These are phyloP conservation scores for Tiaroga cobitis DNA, from an alignment of 2,797 vertebrate genomes.

Conservation along the genomic window DNA sequence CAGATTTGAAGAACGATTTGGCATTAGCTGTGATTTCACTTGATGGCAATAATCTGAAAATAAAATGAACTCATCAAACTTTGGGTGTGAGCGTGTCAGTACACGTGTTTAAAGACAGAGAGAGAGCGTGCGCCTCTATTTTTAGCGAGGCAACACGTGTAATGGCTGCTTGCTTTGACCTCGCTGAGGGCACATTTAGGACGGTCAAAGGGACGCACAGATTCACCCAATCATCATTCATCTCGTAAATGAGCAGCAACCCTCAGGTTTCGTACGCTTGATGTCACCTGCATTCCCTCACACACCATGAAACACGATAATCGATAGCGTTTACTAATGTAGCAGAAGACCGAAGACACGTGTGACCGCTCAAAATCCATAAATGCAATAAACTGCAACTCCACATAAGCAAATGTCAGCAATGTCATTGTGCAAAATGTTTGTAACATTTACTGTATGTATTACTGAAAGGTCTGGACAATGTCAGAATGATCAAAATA, in stretches of 20 bases:
- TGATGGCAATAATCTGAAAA: background rate
- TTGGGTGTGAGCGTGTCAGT: background rate
- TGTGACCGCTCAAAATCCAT: background rate
- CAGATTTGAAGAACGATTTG: background rate
- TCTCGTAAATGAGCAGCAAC: constrained; percentile 15
- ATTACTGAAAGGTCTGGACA: background rate
- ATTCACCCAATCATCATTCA: constrained; percentile 50
- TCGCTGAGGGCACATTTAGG: constrained; percentile 42
- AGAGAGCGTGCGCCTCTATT: constrained; percentile 37
- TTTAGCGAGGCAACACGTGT: constrained; percentile 41
- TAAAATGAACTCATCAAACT: background rate
- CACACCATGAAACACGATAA: constrained; percentile 36
- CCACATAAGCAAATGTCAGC: background rate
- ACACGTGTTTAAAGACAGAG: background rate
- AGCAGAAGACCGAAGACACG: background rate
- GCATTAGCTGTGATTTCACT: background rate
- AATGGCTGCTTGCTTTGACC: constrained; percentile 45
- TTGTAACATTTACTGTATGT: too few species aligned
- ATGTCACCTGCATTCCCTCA: constrained; percentile 39
- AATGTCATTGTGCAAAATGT: background rate
- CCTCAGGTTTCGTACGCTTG: constrained; percentile 20
- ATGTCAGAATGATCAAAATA: background rate
- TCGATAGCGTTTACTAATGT: background rate
- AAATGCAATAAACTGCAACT: background rate
- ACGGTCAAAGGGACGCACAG: constrained; percentile 31